Evolutionary conservation across 2,888 invertebrate species (phyloP).

Genomic region (Philopedon plagiatum): DNA sequence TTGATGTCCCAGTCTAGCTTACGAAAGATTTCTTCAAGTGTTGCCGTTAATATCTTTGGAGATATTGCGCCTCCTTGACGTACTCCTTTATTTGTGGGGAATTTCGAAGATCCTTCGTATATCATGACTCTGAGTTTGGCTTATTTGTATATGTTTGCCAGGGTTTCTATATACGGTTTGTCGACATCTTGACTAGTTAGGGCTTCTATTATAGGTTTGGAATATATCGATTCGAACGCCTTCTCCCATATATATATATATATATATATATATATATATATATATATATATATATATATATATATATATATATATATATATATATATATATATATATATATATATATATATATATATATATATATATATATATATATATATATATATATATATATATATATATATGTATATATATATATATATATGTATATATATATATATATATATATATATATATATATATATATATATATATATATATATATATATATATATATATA

Average conservation of each 20-base stretch:
- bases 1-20: too few species aligned
- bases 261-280: slow-evolving; percentile 3
- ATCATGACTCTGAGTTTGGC: too few species aligned
- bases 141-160: too few species aligned
- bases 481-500: neutral
- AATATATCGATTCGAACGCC: too few species aligned
- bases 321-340: slow-evolving; percentile 11
- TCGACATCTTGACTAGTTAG: too few species aligned
- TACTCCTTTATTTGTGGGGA: too few species aligned
- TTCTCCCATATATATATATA: slow-evolving; percentile 1
- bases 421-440: slow-evolving; percentile 13
- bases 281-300: slow-evolving; percentile 13
- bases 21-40: too few species aligned
- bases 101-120: too few species aligned
- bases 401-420: slow-evolving; percentile 11
- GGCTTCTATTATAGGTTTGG: too few species aligned
- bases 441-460: neutral
- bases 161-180: too few species aligned
- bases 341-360: slow-evolving; percentile 13
- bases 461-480: neutral
- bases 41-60: too few species aligned
- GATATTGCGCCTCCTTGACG: too few species aligned
- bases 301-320: slow-evolving; percentile 13
- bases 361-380: slow-evolving; percentile 11
- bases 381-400: slow-evolving; percentile 13